Percentiles rank a stretch among this genome's conserved stretches.
phyloP scores from a whole-genome alignment of 2,797 vertebrate species.

The Crocodylus rhombifer region DNA sequence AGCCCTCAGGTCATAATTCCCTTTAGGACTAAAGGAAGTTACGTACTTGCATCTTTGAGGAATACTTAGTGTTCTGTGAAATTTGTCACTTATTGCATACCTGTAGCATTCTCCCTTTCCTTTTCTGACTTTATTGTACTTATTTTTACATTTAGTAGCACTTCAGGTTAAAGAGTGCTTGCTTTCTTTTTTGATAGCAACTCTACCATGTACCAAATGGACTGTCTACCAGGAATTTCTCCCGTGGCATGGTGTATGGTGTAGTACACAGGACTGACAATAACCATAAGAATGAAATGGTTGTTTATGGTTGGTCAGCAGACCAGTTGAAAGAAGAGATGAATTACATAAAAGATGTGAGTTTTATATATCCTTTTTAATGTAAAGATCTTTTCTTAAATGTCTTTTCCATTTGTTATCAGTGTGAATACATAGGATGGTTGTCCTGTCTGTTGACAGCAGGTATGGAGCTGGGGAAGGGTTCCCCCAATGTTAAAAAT shows the following conservation, averaged over 20 bases:
- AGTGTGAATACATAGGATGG: not conserved
- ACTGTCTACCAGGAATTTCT: constrained; percentile 80
- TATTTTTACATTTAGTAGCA: not conserved
- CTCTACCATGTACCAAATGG: constrained; percentile 86
- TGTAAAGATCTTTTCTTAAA: not conserved
- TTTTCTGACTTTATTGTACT: not conserved
- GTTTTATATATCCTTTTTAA: constrained; percentile 46
- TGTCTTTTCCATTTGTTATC: not conserved
- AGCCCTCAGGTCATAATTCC: not conserved
- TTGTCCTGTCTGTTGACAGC: not conserved
- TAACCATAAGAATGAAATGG: constrained; percentile 91
- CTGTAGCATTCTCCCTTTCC: not conserved
- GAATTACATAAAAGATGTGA: constrained; percentile 97
- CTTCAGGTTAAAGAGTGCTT: not conserved
- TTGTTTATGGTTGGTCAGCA: constrained; percentile 93
- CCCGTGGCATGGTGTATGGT: constrained; percentile 88
- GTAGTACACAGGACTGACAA: constrained; percentile 89
- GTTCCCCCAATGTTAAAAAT: not conserved
- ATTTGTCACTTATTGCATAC: not conserved
- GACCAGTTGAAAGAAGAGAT: constrained; percentile 95
- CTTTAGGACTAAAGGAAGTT: not conserved
- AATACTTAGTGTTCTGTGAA: not conserved
- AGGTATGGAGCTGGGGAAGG: not conserved
- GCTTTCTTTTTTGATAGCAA: constrained; percentile 79
- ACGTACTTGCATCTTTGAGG: not conserved